Evolutionary conservation across 2,113 vertebrate genomes (phyloP).

Genomic region (Engraulis encrasicolus): DNA sequence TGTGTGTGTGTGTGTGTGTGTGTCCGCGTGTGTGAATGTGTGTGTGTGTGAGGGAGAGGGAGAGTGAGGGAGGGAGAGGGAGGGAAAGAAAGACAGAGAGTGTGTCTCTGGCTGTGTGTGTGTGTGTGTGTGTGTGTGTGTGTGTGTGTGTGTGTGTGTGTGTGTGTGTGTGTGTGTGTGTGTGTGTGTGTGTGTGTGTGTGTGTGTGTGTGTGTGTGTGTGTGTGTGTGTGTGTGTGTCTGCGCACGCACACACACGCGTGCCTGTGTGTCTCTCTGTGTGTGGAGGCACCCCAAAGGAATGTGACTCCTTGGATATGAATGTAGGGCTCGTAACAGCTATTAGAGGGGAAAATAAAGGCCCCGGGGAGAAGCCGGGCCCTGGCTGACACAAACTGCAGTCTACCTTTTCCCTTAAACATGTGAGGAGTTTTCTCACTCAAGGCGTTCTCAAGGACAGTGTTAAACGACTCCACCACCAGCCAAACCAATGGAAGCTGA

Average conservation of each 20-base stretch:
- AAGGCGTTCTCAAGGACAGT: conserved; percentile 99
- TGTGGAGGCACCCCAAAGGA: conserved; percentile 91
- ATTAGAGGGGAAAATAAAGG: conserved; percentile 99
- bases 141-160: conserved; percentile 25
- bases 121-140: conserved; percentile 44
- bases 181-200: conserved; percentile 52
- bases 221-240: conserved; percentile 53
- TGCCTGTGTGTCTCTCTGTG: conserved; percentile 53
- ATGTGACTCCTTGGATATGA: conserved; percentile 99
- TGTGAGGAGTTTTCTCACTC: conserved; percentile 96
- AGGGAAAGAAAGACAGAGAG: no score
- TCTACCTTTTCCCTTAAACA: conserved; percentile 97
- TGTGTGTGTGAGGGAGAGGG: no score
- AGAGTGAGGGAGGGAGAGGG: no score
- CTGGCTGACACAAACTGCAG: conserved; percentile 92
- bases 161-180: conserved; percentile 66
- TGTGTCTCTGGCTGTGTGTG: no score
- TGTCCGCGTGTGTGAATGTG: no score
- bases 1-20: no score
- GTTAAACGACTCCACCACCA: conserved; percentile 95
- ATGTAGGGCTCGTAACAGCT: conserved; percentile 99
- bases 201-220: conserved; percentile 34
- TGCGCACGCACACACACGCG: no score
- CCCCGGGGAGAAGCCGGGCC: conserved; percentile 81
- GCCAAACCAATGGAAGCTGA: conserved; percentile 86